phyloP scores from a whole-genome alignment of 2,888 invertebrate genomes.

The Euplexia lucipara region DNA sequence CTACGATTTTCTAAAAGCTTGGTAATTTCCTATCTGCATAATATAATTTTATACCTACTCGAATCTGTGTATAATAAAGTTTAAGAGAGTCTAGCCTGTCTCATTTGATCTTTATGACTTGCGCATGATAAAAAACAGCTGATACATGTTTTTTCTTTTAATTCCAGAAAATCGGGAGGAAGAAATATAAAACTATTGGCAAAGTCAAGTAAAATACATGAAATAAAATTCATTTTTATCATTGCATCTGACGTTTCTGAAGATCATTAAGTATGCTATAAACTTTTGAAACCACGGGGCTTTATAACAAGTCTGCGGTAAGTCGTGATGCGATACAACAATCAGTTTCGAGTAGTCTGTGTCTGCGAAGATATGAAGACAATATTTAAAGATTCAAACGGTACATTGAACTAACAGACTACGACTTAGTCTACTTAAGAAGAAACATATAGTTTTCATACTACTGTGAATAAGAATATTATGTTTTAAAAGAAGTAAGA shows the following conservation, averaged over 20 bases:
- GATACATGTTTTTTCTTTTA: constrained; percentile 44
- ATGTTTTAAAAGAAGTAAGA: not conserved
- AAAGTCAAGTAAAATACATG: not conserved
- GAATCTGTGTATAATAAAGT: constrained; percentile 28
- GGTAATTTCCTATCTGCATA: not conserved
- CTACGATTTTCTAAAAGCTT: not conserved
- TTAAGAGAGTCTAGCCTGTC: constrained; percentile 20
- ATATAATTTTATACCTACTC: not conserved
- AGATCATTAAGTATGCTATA: too few species aligned
- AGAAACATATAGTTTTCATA: not conserved
- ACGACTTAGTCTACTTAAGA: not conserved
- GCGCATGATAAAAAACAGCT: constrained; percentile 40
- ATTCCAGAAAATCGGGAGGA: constrained; percentile 23
- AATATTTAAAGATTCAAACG: not conserved
- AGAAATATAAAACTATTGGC: constrained; percentile 6
- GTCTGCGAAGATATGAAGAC: not conserved
- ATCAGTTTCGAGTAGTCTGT: not conserved
- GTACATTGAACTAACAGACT: not conserved
- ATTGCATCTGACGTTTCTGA: too few species aligned
- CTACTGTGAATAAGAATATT: not conserved
- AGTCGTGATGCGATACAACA: too few species aligned
- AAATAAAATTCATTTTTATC: not conserved
- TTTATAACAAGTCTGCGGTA: too few species aligned
- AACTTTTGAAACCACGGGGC: not conserved
- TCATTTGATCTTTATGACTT: constrained; percentile 41